Evolutionary conservation across 2,888 invertebrate genomes (phyloP), one percentile per base, ranked within the genome.

Genomic region (Dicroscelio sp.): DNA sequence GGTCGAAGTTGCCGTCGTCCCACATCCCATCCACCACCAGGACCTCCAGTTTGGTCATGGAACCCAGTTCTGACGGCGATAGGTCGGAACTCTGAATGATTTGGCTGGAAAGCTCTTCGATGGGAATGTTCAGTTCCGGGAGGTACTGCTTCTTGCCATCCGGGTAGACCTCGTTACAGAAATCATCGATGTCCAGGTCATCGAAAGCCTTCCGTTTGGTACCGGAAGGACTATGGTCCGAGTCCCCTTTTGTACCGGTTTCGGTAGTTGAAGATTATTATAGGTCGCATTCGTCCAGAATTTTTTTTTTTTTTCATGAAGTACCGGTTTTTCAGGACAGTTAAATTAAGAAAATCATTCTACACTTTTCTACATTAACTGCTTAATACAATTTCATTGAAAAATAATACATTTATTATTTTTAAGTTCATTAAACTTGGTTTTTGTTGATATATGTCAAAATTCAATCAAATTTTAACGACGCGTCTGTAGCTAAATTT

Each of bases 1-100:
- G 55, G 14, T 90, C 86, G n/a, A 89, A 89, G 58, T 93, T 88
- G 48, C 79, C 90, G 10, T 91, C 86, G 17, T 95, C 95, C 96
- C 96, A 96, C 35, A 94, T 96, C 8, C 96, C 96, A 30, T 96
- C 96, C 14, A 96, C 96, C 5, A 96, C 96, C 20, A 96, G 93
- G 0, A 96, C 96, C 80, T 96, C 96, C 31, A 96, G 90, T 88
- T 96, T 95, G 0, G 96, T 94, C 10, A 96, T 94, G 0, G 96
- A 94, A 38, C 93, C 94, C 6, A 94, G 93, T 0, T 95, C 94
- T 0, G 84, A 94, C 25, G 23, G 94, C 92, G 84, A 95, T 93
- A 31, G 94, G 0, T 92, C 83, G 0, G 86, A 87, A 27, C 79
- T 86, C 25, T 91, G 90, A 6, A 93, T 91, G 0, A 91, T 85